These are phyloP conservation scores for Pelochelys cantorii DNA, from an alignment of 2,797 vertebrate species.

Conservation along the genomic window DNA sequence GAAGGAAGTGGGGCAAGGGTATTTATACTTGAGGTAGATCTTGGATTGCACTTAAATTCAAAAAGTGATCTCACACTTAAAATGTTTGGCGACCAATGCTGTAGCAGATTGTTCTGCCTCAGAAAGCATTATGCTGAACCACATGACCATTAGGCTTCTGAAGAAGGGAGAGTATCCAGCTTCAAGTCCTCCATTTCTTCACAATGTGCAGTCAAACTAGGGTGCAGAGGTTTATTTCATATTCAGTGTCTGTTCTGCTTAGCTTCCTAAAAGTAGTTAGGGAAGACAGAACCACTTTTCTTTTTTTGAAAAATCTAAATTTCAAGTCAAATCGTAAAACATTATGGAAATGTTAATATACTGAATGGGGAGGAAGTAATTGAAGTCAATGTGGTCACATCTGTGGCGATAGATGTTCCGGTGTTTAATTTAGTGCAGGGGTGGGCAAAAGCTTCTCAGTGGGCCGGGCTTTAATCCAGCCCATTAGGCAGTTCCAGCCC, in stretches of 20 bases:
- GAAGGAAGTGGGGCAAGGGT: no score
- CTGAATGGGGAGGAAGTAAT: background rate
- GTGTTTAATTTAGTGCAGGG: no score
- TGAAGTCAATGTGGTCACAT: background rate
- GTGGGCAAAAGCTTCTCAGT: no score
- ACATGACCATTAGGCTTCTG: background rate
- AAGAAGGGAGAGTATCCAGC: background rate
- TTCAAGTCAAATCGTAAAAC: constrained; percentile 4
- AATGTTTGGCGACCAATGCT: background rate
- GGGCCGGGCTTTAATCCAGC: no score
- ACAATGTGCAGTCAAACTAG: constrained; percentile 24
- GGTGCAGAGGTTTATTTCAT: background rate
- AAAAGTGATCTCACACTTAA: no score
- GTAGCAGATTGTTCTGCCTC: background rate
- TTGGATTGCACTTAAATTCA: no score
- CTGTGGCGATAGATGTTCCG: no score
- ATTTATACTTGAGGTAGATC: no score
- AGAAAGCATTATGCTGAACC: background rate
- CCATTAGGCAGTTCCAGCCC: no score
- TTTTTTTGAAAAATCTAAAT: constrained; percentile 17
- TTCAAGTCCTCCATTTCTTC: background rate
- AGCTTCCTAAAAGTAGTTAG: background rate
- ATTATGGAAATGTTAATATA: background rate
- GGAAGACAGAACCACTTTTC: background rate
- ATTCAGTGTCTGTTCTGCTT: background rate